Evolutionary conservation across 1,140 invertebrate species (phyloP).

Genomic region (Sinella curviseta): DNA sequence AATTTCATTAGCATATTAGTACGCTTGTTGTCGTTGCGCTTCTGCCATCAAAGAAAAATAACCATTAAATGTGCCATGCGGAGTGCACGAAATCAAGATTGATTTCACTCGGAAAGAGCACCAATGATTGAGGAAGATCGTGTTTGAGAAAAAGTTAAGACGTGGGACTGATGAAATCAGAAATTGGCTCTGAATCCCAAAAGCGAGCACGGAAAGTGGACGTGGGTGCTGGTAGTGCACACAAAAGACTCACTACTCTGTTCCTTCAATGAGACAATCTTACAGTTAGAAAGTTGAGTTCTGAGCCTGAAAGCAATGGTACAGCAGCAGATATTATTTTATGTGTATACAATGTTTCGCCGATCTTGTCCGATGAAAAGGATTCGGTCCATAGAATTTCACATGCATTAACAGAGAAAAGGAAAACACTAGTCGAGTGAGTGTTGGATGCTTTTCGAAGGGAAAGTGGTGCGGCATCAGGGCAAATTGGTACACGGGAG

Average conservation of each 20-base stretch:
- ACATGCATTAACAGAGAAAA: background rate
- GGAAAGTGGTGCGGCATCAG: background rate
- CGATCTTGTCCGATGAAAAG: conserved; percentile 6
- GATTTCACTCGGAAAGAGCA: background rate
- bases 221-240: no score
- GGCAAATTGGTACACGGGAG: background rate
- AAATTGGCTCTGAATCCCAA: conserved; percentile 11
- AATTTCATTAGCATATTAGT: no score
- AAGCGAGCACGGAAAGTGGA: no score
- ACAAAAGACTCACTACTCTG: no score
- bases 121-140: background rate
- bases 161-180: conserved; percentile 12
- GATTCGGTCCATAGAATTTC: background rate
- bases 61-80: no score
- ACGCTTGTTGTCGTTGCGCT: no score
- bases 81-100: background rate
- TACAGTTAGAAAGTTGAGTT: no score
- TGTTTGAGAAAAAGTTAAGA: background rate
- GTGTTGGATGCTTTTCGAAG: background rate
- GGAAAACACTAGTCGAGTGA: background rate
- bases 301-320: no score
- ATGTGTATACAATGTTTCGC: background rate
- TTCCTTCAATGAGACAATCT: no score
- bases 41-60: no score
- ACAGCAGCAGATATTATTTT: background rate